Evolutionary conservation across 2,888 invertebrate genomes (phyloP), one percentile per base, ranked within the genome.

Genomic region (Sinhomidia bicolor): DNA sequence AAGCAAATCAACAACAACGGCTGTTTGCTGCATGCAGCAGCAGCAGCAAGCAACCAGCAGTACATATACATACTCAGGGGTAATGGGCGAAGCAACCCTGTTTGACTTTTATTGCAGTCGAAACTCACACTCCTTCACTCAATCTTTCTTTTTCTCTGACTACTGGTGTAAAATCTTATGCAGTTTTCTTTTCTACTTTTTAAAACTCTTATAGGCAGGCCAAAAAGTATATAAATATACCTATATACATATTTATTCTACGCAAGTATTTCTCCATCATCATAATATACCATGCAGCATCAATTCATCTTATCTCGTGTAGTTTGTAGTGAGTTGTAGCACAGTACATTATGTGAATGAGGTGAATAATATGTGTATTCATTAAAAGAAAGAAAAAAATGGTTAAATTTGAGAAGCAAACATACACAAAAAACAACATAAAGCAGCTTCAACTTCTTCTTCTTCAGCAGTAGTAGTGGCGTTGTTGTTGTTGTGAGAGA

Each of bases 21-120:
- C 41, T 7, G n/a, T 20, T n/a, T 3, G 10, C 79, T 79, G 20
- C 23, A 79, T 20, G 32, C 17, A n/a, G n/a, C n/a, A n/a, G n/a
- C n/a, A n/a, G n/a, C n/a, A n/a, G n/a, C n/a, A n/a, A n/a, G n/a
- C n/a, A n/a, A n/a, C n/a, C n/a, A n/a, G 54, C 32, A 47, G 12
- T 36, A 4, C 4, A n/a, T 76, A 7, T 47, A 9, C 20, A 23
- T 60, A n/a, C n/a, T n/a, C 47, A 51, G 29, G 54, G 83, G 47
- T 32, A 83, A 78, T 36, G 29, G 26, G 65, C 23, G 54, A 78
- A 85, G 76, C 84, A 84, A 76, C 60, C 85, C 41, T 79, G 79
- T 79, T 65, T 78, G 78, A 78, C 79, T 62, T 85, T 84, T 84
- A 84, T 84, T 83, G 41, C 71, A 29, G 68, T 71, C 3, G 51